phyloP scores from a whole-genome alignment of 1,140 invertebrate genomes.

The Ridgeia piscesae region DNA sequence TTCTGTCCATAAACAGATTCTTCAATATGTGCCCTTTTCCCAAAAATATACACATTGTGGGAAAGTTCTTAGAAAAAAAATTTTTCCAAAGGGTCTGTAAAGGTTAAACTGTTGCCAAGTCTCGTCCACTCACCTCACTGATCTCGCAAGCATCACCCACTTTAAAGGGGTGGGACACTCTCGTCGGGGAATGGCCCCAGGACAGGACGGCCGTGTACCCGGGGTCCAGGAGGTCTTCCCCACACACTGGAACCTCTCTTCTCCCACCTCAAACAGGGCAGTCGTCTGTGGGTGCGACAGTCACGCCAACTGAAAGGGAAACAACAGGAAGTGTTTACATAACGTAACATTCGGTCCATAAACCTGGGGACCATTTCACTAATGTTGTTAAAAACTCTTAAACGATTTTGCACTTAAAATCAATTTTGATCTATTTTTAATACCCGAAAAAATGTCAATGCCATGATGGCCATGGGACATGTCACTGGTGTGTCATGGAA shows the following conservation, averaged over 20 bases:
- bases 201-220: constrained; percentile 92
- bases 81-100: no score
- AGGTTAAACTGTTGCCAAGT: not conserved
- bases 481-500: no score
- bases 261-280: constrained; percentile 75
- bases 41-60: no score
- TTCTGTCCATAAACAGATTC: no score
- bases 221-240: constrained; percentile 86
- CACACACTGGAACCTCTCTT: constrained; percentile 82
- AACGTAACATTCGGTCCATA: not conserved
- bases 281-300: constrained; percentile 82
- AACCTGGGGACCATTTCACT: no score
- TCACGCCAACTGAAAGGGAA: constrained; percentile 70
- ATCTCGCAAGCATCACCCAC: constrained; percentile 73
- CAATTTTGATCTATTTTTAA: no score
- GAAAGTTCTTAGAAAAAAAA: no score
- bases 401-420: no score
- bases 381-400: no score
- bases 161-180: constrained; percentile 73
- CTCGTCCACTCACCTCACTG: constrained; percentile 65
- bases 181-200: constrained; percentile 87
- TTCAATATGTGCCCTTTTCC: no score
- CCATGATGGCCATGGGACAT: no score
- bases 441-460: no score
- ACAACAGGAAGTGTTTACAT: not conserved